Conservation (phyloP, 1,140 invertebrate species). For the Zaprionus gabonicus region DNA sequence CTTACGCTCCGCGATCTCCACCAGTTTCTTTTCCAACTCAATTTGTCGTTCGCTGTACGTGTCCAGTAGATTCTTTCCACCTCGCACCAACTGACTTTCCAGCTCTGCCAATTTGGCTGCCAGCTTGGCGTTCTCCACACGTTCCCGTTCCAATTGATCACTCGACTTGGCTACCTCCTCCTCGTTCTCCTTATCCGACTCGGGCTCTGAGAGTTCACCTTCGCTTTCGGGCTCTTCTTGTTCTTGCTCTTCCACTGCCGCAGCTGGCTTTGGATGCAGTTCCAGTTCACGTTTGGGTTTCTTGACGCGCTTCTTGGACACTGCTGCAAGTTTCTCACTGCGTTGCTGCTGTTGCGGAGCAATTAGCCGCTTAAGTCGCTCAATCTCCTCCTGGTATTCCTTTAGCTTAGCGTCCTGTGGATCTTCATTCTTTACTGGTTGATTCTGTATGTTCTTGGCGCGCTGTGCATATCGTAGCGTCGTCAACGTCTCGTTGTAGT, state of each 20-base stretch:
- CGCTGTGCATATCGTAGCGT: constrained; percentile 96
- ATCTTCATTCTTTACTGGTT: constrained; percentile 97
- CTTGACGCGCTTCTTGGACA: constrained; percentile 60
- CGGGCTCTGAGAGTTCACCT: constrained; percentile 86
- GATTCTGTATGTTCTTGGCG: constrained; percentile 97
- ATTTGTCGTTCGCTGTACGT: constrained; percentile 95
- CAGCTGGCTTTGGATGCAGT: constrained; percentile 18
- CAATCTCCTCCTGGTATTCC: constrained; percentile 95
- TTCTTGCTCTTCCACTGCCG: constrained; percentile 44
- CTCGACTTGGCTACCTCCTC: constrained; percentile 84
- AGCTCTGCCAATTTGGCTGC: constrained; percentile 88
- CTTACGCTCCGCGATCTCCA: constrained; percentile 94
- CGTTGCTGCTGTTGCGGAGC: constrained; percentile 84
- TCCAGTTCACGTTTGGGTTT: constrained; percentile 60
- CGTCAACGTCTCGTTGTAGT: constrained; percentile 97
- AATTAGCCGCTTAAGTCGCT: constrained; percentile 87
- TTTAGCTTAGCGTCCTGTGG: constrained; percentile 95
- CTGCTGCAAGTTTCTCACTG: constrained; percentile 62
- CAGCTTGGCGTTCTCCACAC: constrained; percentile 85
- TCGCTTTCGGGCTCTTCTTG: constrained; percentile 86
- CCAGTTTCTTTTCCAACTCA: constrained; percentile 91
- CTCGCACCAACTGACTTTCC: constrained; percentile 94
- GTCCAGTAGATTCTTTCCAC: constrained; percentile 94
- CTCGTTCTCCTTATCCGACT: constrained; percentile 85
- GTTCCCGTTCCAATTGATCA: constrained; percentile 84